Conservation (phyloP, 2,888 invertebrate species). For the Steinernema carpocapsae region DNA sequence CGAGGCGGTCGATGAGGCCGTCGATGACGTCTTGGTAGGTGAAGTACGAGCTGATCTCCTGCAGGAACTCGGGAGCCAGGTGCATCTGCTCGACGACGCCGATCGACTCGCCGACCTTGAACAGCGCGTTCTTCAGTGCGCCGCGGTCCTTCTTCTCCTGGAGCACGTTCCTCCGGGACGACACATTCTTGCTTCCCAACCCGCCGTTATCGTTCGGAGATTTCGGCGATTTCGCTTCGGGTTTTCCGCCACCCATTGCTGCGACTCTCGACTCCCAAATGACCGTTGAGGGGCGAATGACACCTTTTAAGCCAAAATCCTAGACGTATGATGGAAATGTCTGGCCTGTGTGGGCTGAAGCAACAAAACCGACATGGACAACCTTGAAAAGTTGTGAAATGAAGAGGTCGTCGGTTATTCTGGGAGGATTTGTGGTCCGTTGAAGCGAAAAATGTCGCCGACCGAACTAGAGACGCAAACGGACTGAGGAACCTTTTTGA, state of each 20-base stretch:
- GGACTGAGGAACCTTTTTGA: too few species aligned
- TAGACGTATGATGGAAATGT: too few species aligned
- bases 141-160: constrained; percentile 34
- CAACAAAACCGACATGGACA: too few species aligned
- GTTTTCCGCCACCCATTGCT: not conserved
- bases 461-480: too few species aligned
- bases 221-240: not conserved
- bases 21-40: constrained; percentile 37
- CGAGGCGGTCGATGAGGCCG: constrained; percentile 36
- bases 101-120: constrained; percentile 36
- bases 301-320: too few species aligned
- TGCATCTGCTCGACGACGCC: constrained; percentile 38
- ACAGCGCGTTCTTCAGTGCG: not conserved
- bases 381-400: too few species aligned
- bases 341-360: too few species aligned
- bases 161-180: not conserved
- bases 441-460: too few species aligned
- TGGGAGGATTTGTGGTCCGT: too few species aligned
- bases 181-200: not conserved
- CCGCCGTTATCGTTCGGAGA: not conserved
- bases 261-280: too few species aligned
- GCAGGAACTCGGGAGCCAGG: constrained; percentile 38
- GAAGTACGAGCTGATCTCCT: constrained; percentile 37
- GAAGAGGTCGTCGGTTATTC: too few species aligned
- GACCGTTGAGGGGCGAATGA: too few species aligned